Percentiles rank a stretch among this genome's conserved stretches.
phyloP scores from a whole-genome alignment of 2,113 vertebrate genomes.

The Scomber japonicus region DNA sequence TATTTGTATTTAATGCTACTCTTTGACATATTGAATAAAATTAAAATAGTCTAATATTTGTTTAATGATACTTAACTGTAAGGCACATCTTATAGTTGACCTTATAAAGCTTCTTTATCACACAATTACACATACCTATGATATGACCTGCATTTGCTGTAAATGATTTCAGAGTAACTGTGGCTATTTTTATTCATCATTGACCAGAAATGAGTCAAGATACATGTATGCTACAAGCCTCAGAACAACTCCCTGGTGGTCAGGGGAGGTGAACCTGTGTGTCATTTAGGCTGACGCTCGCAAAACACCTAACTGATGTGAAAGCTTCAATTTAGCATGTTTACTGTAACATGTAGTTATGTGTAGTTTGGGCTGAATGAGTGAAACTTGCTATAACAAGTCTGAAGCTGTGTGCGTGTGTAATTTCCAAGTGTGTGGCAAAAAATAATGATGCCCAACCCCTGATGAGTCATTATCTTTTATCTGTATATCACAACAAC shows the following conservation, averaged over 20 bases:
- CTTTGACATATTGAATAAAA: neutral
- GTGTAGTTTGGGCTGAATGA: constrained; percentile 28
- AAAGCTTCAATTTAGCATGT: constrained; percentile 27
- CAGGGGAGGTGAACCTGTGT: neutral
- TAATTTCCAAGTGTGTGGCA: constrained; percentile 41
- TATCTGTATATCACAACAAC: constrained; percentile 38
- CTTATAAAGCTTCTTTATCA: neutral
- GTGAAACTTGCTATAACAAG: constrained; percentile 71
- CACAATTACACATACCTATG: neutral
- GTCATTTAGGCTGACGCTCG: constrained; percentile 10
- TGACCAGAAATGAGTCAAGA: neutral
- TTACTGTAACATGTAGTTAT: constrained; percentile 36
- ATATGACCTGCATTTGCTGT: neutral
- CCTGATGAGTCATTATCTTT: constrained; percentile 46
- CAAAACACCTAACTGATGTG: constrained; percentile 13
- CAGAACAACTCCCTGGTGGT: neutral
- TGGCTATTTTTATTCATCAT: neutral
- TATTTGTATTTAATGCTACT: neutral
- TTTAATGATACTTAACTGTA: too few species aligned
- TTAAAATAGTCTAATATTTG: neutral
- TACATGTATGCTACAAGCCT: neutral
- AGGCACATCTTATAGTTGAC: neutral
- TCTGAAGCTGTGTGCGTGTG: constrained; percentile 46
- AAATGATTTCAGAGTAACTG: neutral
- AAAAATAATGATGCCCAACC: constrained; percentile 43